A percentile compares a stretch with the other conserved stretches of the same genome.
These are phyloP conservation scores for Laothoe populi DNA, from an alignment of 2,888 invertebrate species.

Conservation along the genomic window DNA sequence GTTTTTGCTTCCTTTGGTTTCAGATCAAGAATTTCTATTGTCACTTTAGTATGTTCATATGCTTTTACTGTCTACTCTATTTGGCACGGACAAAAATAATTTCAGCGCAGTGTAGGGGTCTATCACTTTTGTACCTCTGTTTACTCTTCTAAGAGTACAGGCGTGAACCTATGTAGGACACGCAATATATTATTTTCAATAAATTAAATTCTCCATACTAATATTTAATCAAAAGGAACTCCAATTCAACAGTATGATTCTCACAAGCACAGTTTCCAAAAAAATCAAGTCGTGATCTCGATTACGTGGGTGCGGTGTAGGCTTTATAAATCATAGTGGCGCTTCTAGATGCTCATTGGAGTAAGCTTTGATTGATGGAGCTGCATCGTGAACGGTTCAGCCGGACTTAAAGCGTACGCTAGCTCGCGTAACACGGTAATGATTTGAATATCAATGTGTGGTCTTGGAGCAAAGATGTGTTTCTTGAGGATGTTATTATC, in stretches of 20 bases:
- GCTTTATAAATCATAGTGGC: slow-evolving; percentile 75
- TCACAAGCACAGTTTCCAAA: slow-evolving; percentile 32
- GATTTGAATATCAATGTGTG: neutral
- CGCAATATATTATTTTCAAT: too few species aligned
- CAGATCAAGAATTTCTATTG: too few species aligned
- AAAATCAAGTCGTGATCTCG: slow-evolving; percentile 54
- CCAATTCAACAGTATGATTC: slow-evolving; percentile 15
- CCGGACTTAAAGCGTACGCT: slow-evolving; percentile 44
- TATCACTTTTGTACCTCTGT: too few species aligned
- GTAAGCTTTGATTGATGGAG: slow-evolving; percentile 71
- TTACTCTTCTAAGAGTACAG: too few species aligned
- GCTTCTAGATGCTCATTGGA: slow-evolving; percentile 78
- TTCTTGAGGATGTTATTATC: neutral
- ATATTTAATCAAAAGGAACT: too few species aligned
- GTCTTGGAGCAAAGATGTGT: neutral
- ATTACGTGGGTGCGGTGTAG: slow-evolving; percentile 46
- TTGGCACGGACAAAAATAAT: too few species aligned
- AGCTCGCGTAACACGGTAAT: slow-evolving; percentile 43
- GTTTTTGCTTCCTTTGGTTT: too few species aligned
- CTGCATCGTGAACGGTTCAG: slow-evolving; percentile 33
- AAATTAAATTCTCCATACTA: too few species aligned
- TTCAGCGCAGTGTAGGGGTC: too few species aligned
- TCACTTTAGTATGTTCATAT: too few species aligned
- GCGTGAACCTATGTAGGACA: too few species aligned
- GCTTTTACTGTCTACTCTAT: too few species aligned